Percentiles rank a stretch among this genome's conserved stretches.
These are phyloP conservation scores for Odontocerum albicorne DNA, from an alignment of 2,888 invertebrate genomes.

Conservation along the genomic window DNA sequence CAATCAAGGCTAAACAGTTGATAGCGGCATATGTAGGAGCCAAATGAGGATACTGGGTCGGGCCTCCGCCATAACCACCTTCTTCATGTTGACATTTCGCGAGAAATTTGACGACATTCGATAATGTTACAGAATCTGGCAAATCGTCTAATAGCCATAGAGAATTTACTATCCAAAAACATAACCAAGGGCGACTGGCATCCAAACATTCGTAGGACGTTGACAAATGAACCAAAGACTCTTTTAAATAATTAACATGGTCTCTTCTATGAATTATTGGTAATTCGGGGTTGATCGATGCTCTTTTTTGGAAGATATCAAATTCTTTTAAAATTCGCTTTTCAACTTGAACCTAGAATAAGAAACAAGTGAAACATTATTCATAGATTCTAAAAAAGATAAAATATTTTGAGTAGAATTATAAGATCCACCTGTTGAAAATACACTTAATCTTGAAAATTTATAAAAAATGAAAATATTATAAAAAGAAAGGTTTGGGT, in stretches of 20 bases:
- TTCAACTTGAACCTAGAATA: slow-evolving; percentile 51
- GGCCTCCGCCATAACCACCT: slow-evolving; percentile 95
- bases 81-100: slow-evolving; percentile 71
- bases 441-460: too few relatives aligned
- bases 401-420: too few relatives aligned
- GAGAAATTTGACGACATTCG: slow-evolving; percentile 49
- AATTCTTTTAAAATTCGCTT: slow-evolving; percentile 46
- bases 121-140: slow-evolving; percentile 50
- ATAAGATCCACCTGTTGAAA: too few relatives aligned
- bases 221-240: slow-evolving; percentile 68
- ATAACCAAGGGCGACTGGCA: slow-evolving; percentile 94
- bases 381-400: not conserved
- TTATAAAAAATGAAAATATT: too few relatives aligned
- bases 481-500: too few relatives aligned
- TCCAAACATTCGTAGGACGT: slow-evolving; percentile 81
- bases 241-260: slow-evolving; percentile 68
- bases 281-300: slow-evolving; percentile 54
- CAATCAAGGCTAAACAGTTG: slow-evolving; percentile 88
- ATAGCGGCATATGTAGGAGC: slow-evolving; percentile 98
- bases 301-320: slow-evolving; percentile 50
- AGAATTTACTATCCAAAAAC: slow-evolving; percentile 96
- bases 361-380: not conserved
- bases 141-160: slow-evolving; percentile 67
- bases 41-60: slow-evolving; percentile 88
- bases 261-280: slow-evolving; percentile 63